Base-by-base conservation (phyloP, 1,140 invertebrate species). In the Elymnias hypermnestra region DNA sequence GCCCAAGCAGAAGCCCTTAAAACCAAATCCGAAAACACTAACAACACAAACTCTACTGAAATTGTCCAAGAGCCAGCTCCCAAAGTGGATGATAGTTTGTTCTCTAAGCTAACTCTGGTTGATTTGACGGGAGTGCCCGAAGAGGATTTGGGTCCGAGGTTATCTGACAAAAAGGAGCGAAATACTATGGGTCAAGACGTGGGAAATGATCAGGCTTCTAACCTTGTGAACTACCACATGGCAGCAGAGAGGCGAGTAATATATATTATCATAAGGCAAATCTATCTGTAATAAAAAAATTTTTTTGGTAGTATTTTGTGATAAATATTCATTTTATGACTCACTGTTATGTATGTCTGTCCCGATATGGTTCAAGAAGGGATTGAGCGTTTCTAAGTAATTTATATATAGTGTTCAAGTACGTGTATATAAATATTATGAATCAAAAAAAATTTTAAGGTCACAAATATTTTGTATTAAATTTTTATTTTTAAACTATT, bases 171-270 rank as follows among this genome's bases (percentile, higher is more conserved):
- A 23, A 7, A 45, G n/a, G 22, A 31, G 45, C 2, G 12, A 47
- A 5, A 18, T 6, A 33, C 0, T n/a, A 0, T 13, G 43, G 39
- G 19, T 8, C 31, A 23, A 31, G 8, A 8, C 37, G 13, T 19
- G 35, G 23, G 31, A 54, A 10, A 33, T 50, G 36, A 6, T 35
- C 13, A 4, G 60, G 53, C 2, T 7, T 15, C 10, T 4, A 44
- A 59, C 44, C 43, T 77, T 37, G 44, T 70, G 14, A 25, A 22
- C 14, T 81, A 78, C 37, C 72, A 83, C 36, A 45, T 43, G 2
- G 65, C 51, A 3, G 74, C 66, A 33, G 69, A 76, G 21, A 79
- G 61, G 78, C 81, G 25, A 71, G 74, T 66, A 12, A 8, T n/a
- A 25, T 25, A 25, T 8, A 8, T 25, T 25, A 13, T 9, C 0